Evolutionary conservation across 1,140 invertebrate genomes (phyloP).

Genomic region (Sesamia nonagrioides): DNA sequence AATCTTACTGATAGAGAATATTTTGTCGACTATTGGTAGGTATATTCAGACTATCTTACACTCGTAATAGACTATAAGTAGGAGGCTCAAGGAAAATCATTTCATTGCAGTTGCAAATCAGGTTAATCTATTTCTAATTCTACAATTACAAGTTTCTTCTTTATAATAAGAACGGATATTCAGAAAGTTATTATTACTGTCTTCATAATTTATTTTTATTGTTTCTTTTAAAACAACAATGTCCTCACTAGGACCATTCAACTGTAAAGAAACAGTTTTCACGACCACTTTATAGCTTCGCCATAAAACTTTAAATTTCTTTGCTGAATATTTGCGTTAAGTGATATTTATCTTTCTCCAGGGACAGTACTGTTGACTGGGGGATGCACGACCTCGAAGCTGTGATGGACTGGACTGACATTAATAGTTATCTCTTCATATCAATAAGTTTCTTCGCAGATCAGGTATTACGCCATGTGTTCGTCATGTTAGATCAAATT

Average conservation of each 20-base stretch:
- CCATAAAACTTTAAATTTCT: background rate
- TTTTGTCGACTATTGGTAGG: too few relatives aligned
- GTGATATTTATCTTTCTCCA: conserved; percentile 52
- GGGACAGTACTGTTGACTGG: conserved; percentile 90
- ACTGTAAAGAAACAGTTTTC: background rate
- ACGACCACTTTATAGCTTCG: background rate
- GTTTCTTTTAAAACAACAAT: background rate
- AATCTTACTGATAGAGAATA: too few relatives aligned
- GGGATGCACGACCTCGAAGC: conserved; percentile 93
- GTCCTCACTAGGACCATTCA: background rate
- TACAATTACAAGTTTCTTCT: too few relatives aligned
- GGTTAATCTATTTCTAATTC: background rate
- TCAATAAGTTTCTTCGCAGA: conserved; percentile 93
- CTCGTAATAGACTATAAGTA: too few relatives aligned
- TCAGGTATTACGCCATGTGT: conserved; percentile 93
- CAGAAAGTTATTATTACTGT: too few relatives aligned
- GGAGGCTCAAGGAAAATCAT: background rate
- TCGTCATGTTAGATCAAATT: conserved; percentile 94
- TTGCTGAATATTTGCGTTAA: background rate
- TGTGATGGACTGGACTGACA: conserved; percentile 90
- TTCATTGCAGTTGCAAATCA: background rate
- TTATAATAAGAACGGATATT: too few relatives aligned
- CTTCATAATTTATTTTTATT: too few relatives aligned
- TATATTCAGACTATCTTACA: too few relatives aligned
- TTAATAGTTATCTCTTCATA: conserved; percentile 90